Evolutionary conservation across 2,888 invertebrate species (phyloP).

Genomic region (Nipponacmea schrenckii): DNA sequence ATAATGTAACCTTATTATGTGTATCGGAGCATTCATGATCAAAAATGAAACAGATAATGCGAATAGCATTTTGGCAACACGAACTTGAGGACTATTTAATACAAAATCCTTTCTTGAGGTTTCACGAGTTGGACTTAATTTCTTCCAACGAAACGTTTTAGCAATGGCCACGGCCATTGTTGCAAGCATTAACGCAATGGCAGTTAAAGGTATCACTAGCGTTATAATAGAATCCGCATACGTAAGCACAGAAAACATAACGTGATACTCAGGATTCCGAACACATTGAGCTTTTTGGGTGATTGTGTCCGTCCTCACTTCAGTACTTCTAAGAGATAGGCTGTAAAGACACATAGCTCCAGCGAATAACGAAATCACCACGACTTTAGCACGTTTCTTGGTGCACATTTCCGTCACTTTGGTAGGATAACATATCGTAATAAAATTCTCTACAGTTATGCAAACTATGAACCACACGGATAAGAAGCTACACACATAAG

Average conservation of each 20-base stretch:
- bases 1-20: conserved; percentile 36
- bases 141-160: neutral
- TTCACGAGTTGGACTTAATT: neutral
- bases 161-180: conserved; percentile 30
- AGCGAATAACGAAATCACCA: conserved; percentile 19
- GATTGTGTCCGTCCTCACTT: neutral
- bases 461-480: conserved; percentile 44
- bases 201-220: conserved; percentile 31
- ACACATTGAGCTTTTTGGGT: conserved; percentile 6
- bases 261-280: neutral
- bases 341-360: conserved; percentile 16
- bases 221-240: conserved; percentile 34
- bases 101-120: neutral
- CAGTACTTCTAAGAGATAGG: neutral
- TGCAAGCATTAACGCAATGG: conserved; percentile 29
- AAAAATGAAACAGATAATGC: conserved; percentile 34
- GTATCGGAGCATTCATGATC: conserved; percentile 36
- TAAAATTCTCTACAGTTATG: conserved; percentile 42
- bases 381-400: conserved; percentile 27
- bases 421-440: conserved; percentile 37
- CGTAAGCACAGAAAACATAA: conserved; percentile 20
- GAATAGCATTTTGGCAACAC: conserved; percentile 38
- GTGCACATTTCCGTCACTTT: conserved; percentile 35
- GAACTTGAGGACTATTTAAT: conserved; percentile 27
- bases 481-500: conserved; percentile 40